These are phyloP conservation scores for Drosophila formosana DNA, from an alignment of 2,888 invertebrate species.

Conservation along the genomic window DNA sequence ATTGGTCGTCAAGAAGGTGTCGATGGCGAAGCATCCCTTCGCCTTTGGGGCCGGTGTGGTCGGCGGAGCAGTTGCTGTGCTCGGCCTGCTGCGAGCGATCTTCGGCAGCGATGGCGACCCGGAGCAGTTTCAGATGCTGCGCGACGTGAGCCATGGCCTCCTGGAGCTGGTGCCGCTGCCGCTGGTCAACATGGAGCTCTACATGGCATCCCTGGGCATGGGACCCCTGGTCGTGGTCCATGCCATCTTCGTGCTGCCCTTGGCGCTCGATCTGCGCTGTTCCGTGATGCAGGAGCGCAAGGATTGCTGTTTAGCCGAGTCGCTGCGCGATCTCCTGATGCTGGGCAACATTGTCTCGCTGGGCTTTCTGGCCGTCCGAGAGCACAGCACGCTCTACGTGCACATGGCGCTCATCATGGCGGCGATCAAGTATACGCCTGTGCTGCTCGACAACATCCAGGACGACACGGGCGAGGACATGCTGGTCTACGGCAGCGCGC, in stretches of 20 bases:
- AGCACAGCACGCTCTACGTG: slow-evolving; percentile 56
- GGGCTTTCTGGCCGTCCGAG: slow-evolving; percentile 60
- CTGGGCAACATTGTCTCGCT: slow-evolving; percentile 76
- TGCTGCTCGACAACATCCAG: slow-evolving; percentile 54
- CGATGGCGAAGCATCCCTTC: slow-evolving; percentile 55
- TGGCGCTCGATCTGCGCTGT: slow-evolving; percentile 65
- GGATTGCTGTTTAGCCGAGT: slow-evolving; percentile 53
- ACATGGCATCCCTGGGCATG: slow-evolving; percentile 51
- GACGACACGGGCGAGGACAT: slow-evolving; percentile 60
- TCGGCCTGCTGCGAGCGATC: slow-evolving; percentile 64
- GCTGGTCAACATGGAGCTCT: slow-evolving; percentile 75
- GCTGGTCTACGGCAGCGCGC: slow-evolving; percentile 55
- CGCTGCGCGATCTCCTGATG: slow-evolving; percentile 62
- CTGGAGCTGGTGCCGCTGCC: slow-evolving; percentile 73
- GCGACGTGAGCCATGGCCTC: slow-evolving; percentile 49
- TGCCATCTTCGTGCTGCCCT: slow-evolving; percentile 69
- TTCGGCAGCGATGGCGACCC: slow-evolving; percentile 34
- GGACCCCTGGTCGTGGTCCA: slow-evolving; percentile 65
- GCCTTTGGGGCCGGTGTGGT: slow-evolving; percentile 69
- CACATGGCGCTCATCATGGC: slow-evolving; percentile 63
- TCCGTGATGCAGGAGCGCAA: slow-evolving; percentile 46
- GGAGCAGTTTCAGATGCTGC: slow-evolving; percentile 35
- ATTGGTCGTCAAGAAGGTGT: slow-evolving; percentile 45
- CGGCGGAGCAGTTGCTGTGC: slow-evolving; percentile 64
- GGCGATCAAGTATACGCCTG: slow-evolving; percentile 56